A percentile compares a stretch with the other conserved stretches of the same genome.
Evolutionary conservation across 2,888 invertebrate species (phyloP).

Genomic region (Linnaemya tessellans): DNA sequence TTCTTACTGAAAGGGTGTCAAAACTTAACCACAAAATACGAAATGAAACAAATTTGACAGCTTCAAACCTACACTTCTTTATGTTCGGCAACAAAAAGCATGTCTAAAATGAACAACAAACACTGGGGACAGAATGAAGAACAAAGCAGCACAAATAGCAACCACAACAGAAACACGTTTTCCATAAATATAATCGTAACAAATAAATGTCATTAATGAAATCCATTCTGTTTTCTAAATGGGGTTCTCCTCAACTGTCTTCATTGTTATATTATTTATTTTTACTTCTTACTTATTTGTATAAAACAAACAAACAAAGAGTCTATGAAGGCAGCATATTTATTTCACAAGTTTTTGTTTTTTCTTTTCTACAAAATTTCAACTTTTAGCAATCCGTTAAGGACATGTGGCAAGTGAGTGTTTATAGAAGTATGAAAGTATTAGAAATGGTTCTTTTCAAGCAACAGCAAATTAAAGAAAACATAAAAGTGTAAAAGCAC

Average conservation of each 20-base stretch:
- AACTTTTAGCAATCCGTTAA: constrained; percentile 16
- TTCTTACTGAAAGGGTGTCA: too few relatives aligned
- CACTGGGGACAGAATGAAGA: neutral
- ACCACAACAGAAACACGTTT: neutral
- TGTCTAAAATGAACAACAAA: too few relatives aligned
- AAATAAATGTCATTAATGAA: constrained; percentile 56
- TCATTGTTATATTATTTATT: neutral
- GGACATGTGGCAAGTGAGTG: neutral
- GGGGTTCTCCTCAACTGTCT: neutral
- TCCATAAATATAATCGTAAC: constrained; percentile 28
- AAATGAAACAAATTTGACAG: too few relatives aligned
- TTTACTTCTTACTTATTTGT: constrained; percentile 4
- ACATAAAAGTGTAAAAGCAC: neutral
- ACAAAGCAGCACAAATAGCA: neutral
- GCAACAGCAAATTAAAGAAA: neutral
- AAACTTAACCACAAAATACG: too few relatives aligned
- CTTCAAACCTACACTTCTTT: too few relatives aligned
- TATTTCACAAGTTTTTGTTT: constrained; percentile 8
- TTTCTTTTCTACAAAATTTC: neutral
- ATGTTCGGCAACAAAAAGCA: too few relatives aligned
- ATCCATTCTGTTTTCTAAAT: constrained; percentile 22
- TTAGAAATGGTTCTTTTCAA: neutral
- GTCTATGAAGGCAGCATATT: neutral
- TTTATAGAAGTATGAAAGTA: neutral
- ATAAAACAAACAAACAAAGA: neutral